These are phyloP conservation scores for Uropetala carovei DNA, from an alignment of 2,888 invertebrate species.

Conservation along the genomic window DNA sequence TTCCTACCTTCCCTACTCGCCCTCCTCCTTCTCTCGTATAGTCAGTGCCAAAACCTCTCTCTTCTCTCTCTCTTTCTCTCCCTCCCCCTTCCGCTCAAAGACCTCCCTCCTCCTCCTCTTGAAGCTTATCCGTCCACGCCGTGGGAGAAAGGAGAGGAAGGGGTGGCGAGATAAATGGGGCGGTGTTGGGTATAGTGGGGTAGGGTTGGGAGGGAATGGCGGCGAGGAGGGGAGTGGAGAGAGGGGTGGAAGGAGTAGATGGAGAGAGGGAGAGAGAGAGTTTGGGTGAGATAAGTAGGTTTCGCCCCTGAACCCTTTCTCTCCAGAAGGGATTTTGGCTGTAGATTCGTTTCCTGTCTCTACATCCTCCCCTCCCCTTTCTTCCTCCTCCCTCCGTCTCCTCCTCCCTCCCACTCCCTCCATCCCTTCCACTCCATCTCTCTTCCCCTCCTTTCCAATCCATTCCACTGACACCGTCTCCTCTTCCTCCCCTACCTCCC, in stretches of 20 bases:
- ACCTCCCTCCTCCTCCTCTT: not conserved
- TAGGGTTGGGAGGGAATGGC: not conserved
- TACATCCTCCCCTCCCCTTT: not conserved
- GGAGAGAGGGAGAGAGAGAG: not conserved
- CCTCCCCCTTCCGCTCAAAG: too few relatives aligned
- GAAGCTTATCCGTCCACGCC: slow-evolving; percentile 47
- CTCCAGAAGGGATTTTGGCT: slow-evolving; percentile 30
- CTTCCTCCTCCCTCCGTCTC: not conserved
- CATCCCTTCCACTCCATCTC: not conserved
- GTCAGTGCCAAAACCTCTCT: not conserved
- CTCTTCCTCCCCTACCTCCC: not conserved
- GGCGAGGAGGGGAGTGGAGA: not conserved
- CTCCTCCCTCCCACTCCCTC: not conserved
- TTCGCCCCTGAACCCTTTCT: slow-evolving; percentile 45
- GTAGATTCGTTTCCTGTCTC: slow-evolving; percentile 53
- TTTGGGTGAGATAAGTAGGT: slow-evolving; percentile 60
- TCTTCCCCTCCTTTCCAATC: not conserved
- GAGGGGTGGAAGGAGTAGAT: not conserved
- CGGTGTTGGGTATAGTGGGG: not conserved
- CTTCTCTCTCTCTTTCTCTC: not conserved
- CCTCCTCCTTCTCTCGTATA: not conserved
- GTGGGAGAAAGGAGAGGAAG: not conserved
- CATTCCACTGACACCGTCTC: too few relatives aligned
- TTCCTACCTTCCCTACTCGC: not conserved
- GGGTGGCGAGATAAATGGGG: slow-evolving; percentile 33